Conservation (phyloP, 2,888 invertebrate species). For the Megaustenia siamemsis region DNA sequence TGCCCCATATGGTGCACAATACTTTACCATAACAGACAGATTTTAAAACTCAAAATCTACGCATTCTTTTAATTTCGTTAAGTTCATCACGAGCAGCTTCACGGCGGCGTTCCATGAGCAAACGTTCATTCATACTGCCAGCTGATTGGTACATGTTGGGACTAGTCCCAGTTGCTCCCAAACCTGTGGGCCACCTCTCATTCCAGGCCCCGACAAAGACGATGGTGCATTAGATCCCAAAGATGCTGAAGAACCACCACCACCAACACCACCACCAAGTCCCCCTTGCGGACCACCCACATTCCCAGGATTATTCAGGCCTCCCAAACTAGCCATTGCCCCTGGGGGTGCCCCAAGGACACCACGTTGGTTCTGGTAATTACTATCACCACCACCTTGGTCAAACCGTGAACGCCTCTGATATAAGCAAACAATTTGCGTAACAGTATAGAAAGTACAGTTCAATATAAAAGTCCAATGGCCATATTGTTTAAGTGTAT, state of each 20-base stretch:
- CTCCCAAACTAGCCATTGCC: constrained; percentile 55
- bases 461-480: background rate
- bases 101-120: constrained; percentile 35
- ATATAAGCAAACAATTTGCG: background rate
- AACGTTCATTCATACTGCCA: constrained; percentile 31
- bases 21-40: background rate
- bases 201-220: background rate
- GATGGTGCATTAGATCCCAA: background rate
- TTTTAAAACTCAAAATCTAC: constrained; percentile 20
- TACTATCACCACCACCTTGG: constrained; percentile 58
- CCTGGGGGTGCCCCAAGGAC: constrained; percentile 56
- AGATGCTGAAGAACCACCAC: constrained; percentile 47
- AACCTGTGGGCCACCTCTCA: constrained; percentile 14
- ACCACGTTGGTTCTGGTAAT: constrained; percentile 56
- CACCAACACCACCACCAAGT: constrained; percentile 45
- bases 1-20: background rate
- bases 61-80: constrained; percentile 38
- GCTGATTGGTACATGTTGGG: constrained; percentile 30
- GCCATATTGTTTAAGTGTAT: background rate
- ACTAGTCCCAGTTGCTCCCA: background rate
- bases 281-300: constrained; percentile 50
- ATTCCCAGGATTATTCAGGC: constrained; percentile 54
- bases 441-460: background rate
- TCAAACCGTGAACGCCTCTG: constrained; percentile 63
- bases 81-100: constrained; percentile 39